A percentile compares a stretch with the other conserved stretches of the same genome.
These are phyloP conservation scores for Aplocera efformata DNA, from an alignment of 2,888 invertebrate genomes.

Conservation along the genomic window DNA sequence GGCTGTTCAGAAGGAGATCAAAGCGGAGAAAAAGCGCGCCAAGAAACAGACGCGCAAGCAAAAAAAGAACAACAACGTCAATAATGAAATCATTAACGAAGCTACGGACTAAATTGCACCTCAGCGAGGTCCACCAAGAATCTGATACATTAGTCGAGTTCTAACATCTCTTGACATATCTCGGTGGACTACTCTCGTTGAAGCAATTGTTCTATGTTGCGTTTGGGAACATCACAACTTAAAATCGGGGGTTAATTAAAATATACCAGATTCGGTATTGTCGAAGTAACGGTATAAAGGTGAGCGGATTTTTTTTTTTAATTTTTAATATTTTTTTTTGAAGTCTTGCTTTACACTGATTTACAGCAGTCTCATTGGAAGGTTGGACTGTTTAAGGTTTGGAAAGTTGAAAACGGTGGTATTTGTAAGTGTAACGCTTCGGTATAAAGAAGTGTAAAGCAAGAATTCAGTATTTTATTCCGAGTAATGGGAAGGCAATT, in stretches of 20 bases:
- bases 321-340: too few relatives aligned
- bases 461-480: conserved; percentile 3
- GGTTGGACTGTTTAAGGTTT: background rate
- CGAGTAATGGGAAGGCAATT: conserved; percentile 21
- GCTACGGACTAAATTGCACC: conserved; percentile 3
- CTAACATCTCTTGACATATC: too few relatives aligned
- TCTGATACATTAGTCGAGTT: too few relatives aligned
- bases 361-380: background rate
- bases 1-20: conserved; percentile 13
- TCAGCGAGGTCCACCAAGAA: too few relatives aligned
- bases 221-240: too few relatives aligned
- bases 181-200: too few relatives aligned
- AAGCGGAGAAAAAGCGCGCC: conserved; percentile 13
- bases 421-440: conserved; percentile 3
- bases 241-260: too few relatives aligned
- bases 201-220: too few relatives aligned
- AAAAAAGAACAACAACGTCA: conserved; percentile 8
- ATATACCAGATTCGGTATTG: too few relatives aligned
- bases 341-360: conserved; percentile 3
- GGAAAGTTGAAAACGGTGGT: conserved; percentile 1
- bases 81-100: conserved; percentile 1
- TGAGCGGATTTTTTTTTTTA: too few relatives aligned
- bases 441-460: conserved; percentile 1
- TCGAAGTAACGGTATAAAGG: conserved; percentile 2
- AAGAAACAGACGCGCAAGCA: conserved; percentile 22